Conservation (phyloP, 2,797 vertebrate species). For the Chiloscyllium punctatum region DNA sequence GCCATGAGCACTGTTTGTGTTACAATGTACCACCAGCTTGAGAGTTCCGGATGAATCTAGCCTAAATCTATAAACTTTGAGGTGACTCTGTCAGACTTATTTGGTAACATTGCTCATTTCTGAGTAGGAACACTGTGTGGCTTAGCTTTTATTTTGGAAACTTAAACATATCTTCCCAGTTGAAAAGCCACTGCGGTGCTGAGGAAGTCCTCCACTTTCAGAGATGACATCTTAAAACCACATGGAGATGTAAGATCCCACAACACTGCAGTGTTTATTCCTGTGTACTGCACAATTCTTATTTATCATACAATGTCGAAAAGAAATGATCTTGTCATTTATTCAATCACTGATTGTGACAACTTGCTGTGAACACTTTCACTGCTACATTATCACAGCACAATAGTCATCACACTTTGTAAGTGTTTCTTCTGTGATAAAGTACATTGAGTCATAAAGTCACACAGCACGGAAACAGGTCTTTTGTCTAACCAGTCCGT, state of each 20-base stretch:
- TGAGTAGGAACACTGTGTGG: background rate
- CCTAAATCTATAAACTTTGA: background rate
- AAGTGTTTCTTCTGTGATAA: background rate
- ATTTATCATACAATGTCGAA: background rate
- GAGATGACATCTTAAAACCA: too few relatives aligned
- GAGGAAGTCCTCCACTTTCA: too few relatives aligned
- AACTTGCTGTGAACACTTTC: background rate
- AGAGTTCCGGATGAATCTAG: background rate
- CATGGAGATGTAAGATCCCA: too few relatives aligned
- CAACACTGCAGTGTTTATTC: too few relatives aligned
- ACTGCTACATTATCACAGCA: background rate
- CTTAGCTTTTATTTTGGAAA: background rate
- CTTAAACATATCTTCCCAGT: background rate
- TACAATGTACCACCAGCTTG: background rate
- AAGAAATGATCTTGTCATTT: too few relatives aligned
- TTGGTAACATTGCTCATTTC: background rate
- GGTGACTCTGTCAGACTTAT: background rate
- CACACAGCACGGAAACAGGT: too few relatives aligned
- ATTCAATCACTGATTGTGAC: too few relatives aligned
- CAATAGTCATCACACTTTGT: background rate
- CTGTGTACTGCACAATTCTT: too few relatives aligned
- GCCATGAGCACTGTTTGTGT: too few relatives aligned
- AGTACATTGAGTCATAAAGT: background rate
- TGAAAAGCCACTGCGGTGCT: background rate
- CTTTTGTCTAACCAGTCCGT: too few relatives aligned